These are phyloP conservation scores for Catharus ustulatus DNA, from an alignment of 2,797 vertebrate genomes.

Conservation along the genomic window DNA sequence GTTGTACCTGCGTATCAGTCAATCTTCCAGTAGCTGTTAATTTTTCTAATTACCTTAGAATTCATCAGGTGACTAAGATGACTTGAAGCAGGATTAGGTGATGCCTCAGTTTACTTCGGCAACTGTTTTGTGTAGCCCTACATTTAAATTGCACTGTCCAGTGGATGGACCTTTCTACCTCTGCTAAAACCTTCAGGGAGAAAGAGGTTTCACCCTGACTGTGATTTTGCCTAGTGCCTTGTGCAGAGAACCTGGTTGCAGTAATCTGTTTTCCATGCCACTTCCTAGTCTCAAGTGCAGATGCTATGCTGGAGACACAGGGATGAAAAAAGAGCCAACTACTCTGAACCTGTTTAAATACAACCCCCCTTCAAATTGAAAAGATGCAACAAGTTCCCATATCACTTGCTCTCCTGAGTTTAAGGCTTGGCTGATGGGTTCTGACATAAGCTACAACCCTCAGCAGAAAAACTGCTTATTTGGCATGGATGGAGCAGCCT, in stretches of 20 bases:
- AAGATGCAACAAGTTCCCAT: background rate
- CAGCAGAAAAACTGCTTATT: constrained; percentile 12
- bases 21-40: background rate
- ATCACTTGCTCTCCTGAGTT: background rate
- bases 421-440: background rate
- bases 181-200: background rate
- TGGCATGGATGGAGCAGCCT: background rate
- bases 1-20: background rate
- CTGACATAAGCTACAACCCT: background rate
- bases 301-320: background rate
- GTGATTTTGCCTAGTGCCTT: background rate
- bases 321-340: background rate
- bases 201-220: background rate
- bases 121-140: background rate
- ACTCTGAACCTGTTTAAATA: background rate
- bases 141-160: background rate
- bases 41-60: background rate
- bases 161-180: background rate
- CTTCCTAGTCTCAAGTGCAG: background rate
- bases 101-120: background rate
- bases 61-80: background rate
- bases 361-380: background rate
- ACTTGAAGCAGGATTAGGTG: background rate
- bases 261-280: background rate
- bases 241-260: background rate